Conservation (phyloP, 53 echinoderm and acorn worm species). For the Pentamera pediparva region DNA sequence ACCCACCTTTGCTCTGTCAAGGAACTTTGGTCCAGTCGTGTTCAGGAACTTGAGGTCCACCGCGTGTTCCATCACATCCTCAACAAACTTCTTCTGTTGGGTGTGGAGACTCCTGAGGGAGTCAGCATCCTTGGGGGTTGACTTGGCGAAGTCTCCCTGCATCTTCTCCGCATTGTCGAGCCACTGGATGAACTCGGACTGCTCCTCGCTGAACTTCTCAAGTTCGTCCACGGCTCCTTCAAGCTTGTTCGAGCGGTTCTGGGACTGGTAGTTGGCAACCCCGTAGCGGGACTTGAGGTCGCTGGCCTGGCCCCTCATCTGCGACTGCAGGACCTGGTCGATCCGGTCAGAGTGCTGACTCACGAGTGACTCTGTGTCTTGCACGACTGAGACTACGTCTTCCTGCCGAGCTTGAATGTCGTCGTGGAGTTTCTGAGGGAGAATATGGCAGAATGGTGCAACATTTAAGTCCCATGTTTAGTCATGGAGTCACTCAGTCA, state of each 20-base stretch:
- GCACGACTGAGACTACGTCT: conserved; percentile 61
- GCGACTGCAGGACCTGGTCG: conserved; percentile 60
- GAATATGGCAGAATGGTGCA: neutral
- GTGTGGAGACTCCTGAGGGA: conserved; percentile 61
- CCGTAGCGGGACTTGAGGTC: conserved; percentile 87
- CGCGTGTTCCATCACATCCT: conserved; percentile 70
- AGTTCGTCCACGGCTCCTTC: conserved; percentile 61
- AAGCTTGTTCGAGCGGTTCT: conserved; percentile 76
- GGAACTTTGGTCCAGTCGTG: conserved; percentile 78
- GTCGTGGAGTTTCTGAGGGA: conserved; percentile 55
- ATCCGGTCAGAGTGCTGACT: conserved; percentile 70
- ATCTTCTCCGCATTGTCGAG: conserved; percentile 61
- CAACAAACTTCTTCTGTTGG: conserved; percentile 66
- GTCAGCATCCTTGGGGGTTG: conserved; percentile 58
- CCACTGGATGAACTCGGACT: conserved; percentile 75
- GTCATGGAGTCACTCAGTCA: too few relatives aligned
- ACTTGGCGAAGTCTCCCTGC: conserved; percentile 49
- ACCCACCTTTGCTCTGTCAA: conserved; percentile 78
- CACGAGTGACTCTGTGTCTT: conserved; percentile 73
- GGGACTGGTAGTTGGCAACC: conserved; percentile 87
- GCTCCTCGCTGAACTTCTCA: conserved; percentile 66
- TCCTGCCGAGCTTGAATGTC: conserved; percentile 78
- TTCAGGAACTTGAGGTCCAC: conserved; percentile 87
- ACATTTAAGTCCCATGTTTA: neutral
- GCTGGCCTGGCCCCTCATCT: conserved; percentile 63